Base-by-base conservation (phyloP, 2,113 vertebrate genomes). In the Donacobius atricapilla region DNA sequence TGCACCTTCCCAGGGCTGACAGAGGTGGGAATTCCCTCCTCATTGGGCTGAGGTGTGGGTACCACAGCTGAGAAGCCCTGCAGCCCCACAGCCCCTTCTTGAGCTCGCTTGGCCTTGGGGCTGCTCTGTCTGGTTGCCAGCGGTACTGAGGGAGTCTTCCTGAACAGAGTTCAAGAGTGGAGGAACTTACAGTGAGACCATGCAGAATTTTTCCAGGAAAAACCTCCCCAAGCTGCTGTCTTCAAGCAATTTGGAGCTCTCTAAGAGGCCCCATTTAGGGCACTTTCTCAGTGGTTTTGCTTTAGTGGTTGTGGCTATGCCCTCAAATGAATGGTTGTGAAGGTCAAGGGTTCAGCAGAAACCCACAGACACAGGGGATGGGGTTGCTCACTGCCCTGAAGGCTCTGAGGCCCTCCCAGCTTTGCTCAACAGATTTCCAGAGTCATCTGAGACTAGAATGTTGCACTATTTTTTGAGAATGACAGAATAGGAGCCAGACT, bases 311-410 rank as follows among this genome's bases (percentile, higher is more conserved):
- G 86, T 73, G 93, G 79, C 51, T 96, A 2, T 79, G 83, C 77
- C 93, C 87, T 96, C 94, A 95, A 93, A 95, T 94, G 84, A 93
- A 63, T 58, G 76, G 60, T 93, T 96, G 80, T 51, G 90, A 89
- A 92, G 72, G 87, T 84, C 76, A 75, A 65, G n/a, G 71, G 64
- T 63, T 92, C 91, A 77, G 64, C 50, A 92, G 86, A 92, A 92
- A 81, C 64, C 72, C 81, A 13, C 1, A 4, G 68, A 68, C 35
- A 21, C 10, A 16, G 11, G 6, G 21, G 15, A 80, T 58, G 15
- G 11, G 28, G 45, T 31, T 71, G 31, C 47, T 47, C 68, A 68
- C 35, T 56, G 20, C 42, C 16, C 30, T 37, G 14, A 61, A 86
- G 21, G 39, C 31, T 84, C 53, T 64, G n/a, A 91, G 21, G 77